These are phyloP conservation scores for Thunnus maccoyii DNA, from an alignment of 2,113 vertebrate genomes.

Conservation along the genomic window DNA sequence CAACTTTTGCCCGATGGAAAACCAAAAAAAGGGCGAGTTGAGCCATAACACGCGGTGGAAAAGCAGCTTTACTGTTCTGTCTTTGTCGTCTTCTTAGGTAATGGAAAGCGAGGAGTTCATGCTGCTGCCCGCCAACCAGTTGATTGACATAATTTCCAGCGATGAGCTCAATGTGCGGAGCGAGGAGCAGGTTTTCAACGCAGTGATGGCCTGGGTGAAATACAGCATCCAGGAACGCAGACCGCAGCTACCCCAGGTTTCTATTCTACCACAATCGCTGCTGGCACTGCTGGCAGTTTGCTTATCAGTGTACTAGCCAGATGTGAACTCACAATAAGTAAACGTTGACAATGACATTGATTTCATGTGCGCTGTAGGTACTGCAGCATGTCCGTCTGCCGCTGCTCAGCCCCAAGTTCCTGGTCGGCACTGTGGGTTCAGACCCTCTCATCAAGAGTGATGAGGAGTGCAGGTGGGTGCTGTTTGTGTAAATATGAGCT, in stretches of 20 bases:
- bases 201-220: constrained; percentile 99
- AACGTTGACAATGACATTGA: background rate
- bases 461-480: constrained; percentile 94
- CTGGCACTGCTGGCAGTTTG: no score
- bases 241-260: constrained; percentile 96
- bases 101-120: constrained; percentile 99
- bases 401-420: constrained; percentile 96
- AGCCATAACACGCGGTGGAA: background rate
- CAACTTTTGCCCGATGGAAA: no score
- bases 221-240: constrained; percentile 98
- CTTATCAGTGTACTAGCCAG: background rate
- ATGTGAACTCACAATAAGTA: no score
- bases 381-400: constrained; percentile 96
- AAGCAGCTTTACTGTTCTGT: fast-evolving
- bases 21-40: no score
- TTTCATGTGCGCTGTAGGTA: constrained; percentile 84
- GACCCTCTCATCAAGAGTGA: constrained; percentile 99
- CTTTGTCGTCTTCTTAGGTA: constrained; percentile 82
- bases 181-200: constrained; percentile 98
- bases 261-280: fast-evolving
- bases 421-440: constrained; percentile 97
- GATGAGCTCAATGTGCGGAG: constrained; percentile 98
- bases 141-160: constrained; percentile 99
- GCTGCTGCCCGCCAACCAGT: constrained; percentile 97
- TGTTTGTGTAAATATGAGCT: background rate